These are phyloP conservation scores for Argyrosomus regius DNA, from an alignment of 2,797 vertebrate species.

Conservation along the genomic window DNA sequence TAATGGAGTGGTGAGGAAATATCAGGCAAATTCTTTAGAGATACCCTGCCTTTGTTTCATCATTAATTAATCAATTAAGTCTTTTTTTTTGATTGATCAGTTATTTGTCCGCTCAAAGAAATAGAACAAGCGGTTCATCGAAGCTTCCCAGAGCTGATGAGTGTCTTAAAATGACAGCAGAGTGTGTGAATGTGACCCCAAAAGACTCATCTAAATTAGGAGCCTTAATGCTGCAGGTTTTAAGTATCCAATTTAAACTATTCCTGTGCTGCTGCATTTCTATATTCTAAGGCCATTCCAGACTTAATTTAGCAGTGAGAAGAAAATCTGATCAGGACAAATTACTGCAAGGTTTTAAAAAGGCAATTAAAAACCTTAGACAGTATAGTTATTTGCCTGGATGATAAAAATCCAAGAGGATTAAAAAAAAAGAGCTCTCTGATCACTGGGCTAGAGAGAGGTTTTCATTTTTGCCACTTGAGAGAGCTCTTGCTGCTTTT, in stretches of 20 bases:
- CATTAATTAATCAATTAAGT: too few relatives aligned
- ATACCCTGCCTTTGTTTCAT: too few relatives aligned
- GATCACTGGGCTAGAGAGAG: slow-evolving; percentile 37
- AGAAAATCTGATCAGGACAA: slow-evolving; percentile 54
- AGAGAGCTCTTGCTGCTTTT: slow-evolving; percentile 78
- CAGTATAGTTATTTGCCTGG: slow-evolving; percentile 52
- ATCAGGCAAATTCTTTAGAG: too few relatives aligned
- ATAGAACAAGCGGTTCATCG: too few relatives aligned
- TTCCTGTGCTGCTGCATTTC: slow-evolving; percentile 8
- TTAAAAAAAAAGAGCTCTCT: slow-evolving; percentile 20
- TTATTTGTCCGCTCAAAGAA: too few relatives aligned
- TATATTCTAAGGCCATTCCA: slow-evolving; percentile 31
- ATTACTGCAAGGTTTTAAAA: slow-evolving; percentile 50
- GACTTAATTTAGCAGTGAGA: slow-evolving; percentile 48
- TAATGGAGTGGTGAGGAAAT: not conserved
- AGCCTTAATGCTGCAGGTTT: slow-evolving; percentile 37
- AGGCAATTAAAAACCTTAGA: slow-evolving; percentile 57
- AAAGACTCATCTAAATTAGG: slow-evolving; percentile 20
- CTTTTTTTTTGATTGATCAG: too few relatives aligned
- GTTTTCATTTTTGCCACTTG: slow-evolving; percentile 72
- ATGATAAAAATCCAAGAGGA: slow-evolving; percentile 61
- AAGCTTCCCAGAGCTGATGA: too few relatives aligned
- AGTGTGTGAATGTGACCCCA: slow-evolving; percentile 20
- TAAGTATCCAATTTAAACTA: slow-evolving; percentile 48
- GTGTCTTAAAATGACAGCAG: not conserved